Evolutionary conservation across 2,113 vertebrate genomes (phyloP).

Genomic region (Protobothrops flavoviridis): DNA sequence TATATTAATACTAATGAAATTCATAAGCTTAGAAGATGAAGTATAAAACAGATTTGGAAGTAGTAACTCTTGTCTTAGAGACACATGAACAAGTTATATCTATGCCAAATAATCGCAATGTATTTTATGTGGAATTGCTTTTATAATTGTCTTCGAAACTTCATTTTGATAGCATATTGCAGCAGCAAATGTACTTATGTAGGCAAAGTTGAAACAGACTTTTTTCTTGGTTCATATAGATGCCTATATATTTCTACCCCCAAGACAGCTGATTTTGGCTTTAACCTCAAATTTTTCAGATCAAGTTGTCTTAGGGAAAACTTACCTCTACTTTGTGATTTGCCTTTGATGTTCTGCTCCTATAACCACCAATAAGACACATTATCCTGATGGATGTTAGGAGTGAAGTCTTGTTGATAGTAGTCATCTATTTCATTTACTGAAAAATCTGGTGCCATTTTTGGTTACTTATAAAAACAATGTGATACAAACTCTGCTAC

Average conservation of each 20-base stretch:
- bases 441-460: neutral
- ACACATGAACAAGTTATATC: neutral
- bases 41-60: neutral
- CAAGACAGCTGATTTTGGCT: neutral
- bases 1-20: conserved; percentile 2
- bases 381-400: neutral
- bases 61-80: neutral
- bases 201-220: neutral
- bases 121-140: neutral
- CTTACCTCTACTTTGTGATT: neutral
- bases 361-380: neutral
- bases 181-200: neutral
- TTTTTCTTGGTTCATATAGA: neutral
- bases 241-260: neutral
- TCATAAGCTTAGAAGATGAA: neutral
- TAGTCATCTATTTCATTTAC: neutral
- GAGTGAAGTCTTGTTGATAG: neutral
- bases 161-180: neutral
- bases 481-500: neutral
- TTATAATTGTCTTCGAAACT: neutral
- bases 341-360: neutral
- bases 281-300: neutral
- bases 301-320: neutral
- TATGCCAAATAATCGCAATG: neutral
- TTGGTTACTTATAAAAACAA: neutral